These are phyloP conservation scores for Calephelis nemesis DNA, from an alignment of 1,140 invertebrate species.

Conservation along the genomic window DNA sequence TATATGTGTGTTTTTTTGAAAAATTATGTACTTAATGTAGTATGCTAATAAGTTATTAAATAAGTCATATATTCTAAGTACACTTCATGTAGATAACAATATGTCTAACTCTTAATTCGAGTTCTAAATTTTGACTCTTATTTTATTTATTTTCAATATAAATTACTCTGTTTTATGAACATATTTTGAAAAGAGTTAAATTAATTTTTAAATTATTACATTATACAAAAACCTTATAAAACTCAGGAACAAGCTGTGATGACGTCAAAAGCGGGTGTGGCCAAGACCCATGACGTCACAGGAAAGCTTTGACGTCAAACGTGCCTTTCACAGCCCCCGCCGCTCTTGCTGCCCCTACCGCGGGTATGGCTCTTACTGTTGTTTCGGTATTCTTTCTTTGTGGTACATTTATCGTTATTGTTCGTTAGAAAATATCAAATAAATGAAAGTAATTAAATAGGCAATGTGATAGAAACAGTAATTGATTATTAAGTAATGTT, in stretches of 20 bases:
- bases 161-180: too few species aligned
- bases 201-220: background rate
- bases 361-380: constrained; percentile 56
- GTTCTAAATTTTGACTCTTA: too few species aligned
- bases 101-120: too few species aligned
- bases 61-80: too few species aligned
- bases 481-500: too few species aligned
- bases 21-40: background rate
- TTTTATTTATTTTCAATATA: too few species aligned
- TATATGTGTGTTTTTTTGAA: background rate
- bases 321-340: constrained; percentile 36
- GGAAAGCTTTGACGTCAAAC: constrained; percentile 72
- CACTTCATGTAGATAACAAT: too few species aligned
- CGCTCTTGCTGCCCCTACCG: constrained; percentile 35
- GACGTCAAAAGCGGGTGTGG: constrained; percentile 76
- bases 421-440: background rate
- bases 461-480: too few species aligned
- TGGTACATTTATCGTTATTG: constrained; percentile 20
- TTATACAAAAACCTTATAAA: constrained; percentile 25
- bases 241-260: constrained; percentile 33
- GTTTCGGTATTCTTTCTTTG: constrained; percentile 69
- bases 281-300: constrained; percentile 68
- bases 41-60: too few species aligned
- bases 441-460: too few species aligned
- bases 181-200: background rate